Evolutionary conservation across 1,140 invertebrate species (phyloP).

Genomic region (Macrobrachium rosenbergii): DNA sequence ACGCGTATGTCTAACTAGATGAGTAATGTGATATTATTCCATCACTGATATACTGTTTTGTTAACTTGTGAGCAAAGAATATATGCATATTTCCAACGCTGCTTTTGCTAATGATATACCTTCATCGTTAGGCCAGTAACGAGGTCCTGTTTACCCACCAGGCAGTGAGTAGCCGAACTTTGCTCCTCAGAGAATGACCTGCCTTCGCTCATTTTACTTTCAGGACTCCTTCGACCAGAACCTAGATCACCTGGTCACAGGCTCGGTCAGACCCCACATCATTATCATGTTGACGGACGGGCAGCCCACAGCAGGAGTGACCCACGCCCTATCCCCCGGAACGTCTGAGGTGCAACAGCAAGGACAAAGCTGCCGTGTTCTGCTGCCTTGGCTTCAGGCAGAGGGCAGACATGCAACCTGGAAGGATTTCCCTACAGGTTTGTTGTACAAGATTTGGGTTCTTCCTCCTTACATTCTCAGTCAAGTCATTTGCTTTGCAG

Average conservation of each 20-base stretch:
- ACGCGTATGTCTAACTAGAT: too few relatives aligned
- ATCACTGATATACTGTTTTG: too few relatives aligned
- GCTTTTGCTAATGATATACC: too few relatives aligned
- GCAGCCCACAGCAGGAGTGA: slow-evolving; percentile 77
- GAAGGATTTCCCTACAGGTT: slow-evolving; percentile 54
- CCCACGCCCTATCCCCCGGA: slow-evolving; percentile 73
- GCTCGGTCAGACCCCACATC: slow-evolving; percentile 35
- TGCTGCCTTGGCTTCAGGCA: slow-evolving; percentile 80
- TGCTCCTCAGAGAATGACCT: too few relatives aligned
- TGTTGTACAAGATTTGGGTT: neutral
- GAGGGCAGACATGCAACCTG: slow-evolving; percentile 78
- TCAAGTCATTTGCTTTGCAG: neutral
- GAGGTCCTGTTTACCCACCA: too few relatives aligned
- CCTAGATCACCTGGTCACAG: slow-evolving; percentile 32
- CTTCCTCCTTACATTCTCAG: too few relatives aligned
- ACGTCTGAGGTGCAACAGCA: slow-evolving; percentile 67
- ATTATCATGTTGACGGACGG: slow-evolving; percentile 84
- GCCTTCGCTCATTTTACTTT: neutral
- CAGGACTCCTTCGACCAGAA: slow-evolving; percentile 69
- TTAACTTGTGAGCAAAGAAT: too few relatives aligned
- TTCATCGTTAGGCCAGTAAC: too few relatives aligned
- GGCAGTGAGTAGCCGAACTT: too few relatives aligned
- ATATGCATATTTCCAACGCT: too few relatives aligned
- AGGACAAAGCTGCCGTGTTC: slow-evolving; percentile 73
- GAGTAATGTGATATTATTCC: too few relatives aligned